These are phyloP conservation scores for Corapipo altera DNA, from an alignment of 2,113 vertebrate genomes.

Conservation along the genomic window DNA sequence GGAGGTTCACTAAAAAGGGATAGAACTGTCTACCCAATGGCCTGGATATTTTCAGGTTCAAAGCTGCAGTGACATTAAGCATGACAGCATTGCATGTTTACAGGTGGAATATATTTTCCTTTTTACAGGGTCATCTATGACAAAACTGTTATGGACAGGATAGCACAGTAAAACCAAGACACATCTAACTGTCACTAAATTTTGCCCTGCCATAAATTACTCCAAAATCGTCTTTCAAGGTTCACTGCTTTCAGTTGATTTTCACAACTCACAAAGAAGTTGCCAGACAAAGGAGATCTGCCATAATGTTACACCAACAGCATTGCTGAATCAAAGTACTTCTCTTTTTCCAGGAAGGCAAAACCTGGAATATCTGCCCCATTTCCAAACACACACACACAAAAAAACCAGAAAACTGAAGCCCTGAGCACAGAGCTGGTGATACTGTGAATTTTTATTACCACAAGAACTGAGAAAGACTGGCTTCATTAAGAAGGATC, in stretches of 20 bases:
- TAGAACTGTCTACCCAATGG: not conserved
- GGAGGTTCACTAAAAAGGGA: not conserved
- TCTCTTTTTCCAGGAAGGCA: not conserved
- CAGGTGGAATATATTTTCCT: not conserved
- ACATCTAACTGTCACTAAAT: not conserved
- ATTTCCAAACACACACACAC: not conserved
- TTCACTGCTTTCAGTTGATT: not conserved
- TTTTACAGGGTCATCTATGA: not conserved
- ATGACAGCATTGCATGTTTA: not conserved
- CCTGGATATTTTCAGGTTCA: not conserved
- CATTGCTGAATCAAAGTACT: fast-evolving
- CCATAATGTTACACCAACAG: not conserved
- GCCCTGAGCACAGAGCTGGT: not conserved
- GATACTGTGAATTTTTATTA: not conserved
- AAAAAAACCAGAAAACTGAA: not conserved
- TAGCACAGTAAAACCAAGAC: not conserved
- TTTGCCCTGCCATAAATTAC: not conserved
- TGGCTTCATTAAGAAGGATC: not conserved
- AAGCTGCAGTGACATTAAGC: not conserved
- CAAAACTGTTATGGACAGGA: not conserved
- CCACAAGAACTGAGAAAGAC: not conserved
- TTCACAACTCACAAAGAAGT: not conserved
- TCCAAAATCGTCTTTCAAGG: not conserved
- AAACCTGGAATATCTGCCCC: not conserved
- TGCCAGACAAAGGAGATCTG: not conserved